These are phyloP conservation scores for Gymnosoma rotundatum DNA, from an alignment of 2,888 invertebrate species.

Conservation along the genomic window DNA sequence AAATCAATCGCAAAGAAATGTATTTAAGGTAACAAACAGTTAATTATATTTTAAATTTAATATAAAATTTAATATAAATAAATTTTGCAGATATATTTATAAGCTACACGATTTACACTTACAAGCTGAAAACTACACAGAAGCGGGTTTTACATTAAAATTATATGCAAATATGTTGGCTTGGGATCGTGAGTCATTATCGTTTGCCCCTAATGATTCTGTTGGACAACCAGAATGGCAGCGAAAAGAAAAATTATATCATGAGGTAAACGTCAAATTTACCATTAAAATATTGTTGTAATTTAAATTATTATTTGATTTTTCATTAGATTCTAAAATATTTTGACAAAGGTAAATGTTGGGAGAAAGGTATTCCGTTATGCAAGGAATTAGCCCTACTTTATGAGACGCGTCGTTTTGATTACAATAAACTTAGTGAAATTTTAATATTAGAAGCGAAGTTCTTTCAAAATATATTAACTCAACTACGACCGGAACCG, in stretches of 20 bases:
- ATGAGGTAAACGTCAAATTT: conserved; percentile 81
- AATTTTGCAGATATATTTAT: conserved; percentile 89
- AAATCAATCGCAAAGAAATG: conserved; percentile 97
- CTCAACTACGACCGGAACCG: conserved; percentile 93
- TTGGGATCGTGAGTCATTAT: conserved; percentile 88
- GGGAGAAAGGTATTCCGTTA: conserved; percentile 97
- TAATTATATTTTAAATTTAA: conserved; percentile 18
- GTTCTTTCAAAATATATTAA: conserved; percentile 95
- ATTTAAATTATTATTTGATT: not conserved
- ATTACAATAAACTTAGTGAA: conserved; percentile 93
- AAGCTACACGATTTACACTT: conserved; percentile 96
- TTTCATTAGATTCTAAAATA: conserved; percentile 89
- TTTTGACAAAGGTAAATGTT: conserved; percentile 97
- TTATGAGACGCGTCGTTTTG: conserved; percentile 93
- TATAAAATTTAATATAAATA: not conserved
- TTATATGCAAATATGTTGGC: conserved; percentile 95
- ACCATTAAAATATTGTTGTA: not conserved
- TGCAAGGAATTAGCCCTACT: conserved; percentile 94
- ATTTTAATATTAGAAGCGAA: conserved; percentile 93
- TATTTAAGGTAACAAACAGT: conserved; percentile 85
- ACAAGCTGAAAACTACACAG: conserved; percentile 95
- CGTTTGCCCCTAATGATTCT: conserved; percentile 86
- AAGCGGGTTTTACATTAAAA: conserved; percentile 96
- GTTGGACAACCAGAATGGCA: conserved; percentile 93
- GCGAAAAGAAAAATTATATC: conserved; percentile 93